Evolutionary conservation across 2,797 vertebrate species (phyloP), one percentile per base, ranked within the genome.

Genomic region (Linurgus olivaceus): DNA sequence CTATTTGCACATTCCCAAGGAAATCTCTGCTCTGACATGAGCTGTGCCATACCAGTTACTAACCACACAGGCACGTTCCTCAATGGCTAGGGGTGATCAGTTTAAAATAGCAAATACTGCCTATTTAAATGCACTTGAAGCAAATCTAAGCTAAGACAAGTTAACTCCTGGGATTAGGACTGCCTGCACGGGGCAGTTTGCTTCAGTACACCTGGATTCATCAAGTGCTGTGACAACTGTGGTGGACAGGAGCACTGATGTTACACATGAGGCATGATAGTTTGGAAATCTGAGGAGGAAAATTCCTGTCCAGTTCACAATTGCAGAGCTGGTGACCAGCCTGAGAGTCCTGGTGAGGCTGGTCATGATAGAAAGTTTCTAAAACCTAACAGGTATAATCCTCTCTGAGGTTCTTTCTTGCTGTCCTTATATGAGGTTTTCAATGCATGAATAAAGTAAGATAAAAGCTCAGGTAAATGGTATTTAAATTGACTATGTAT

Each of bases 301-400:
- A 77, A 74, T 19, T 58, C 18, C 63, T 55, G 1, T 23, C 37
- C 3, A 1, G 8, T 67, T 70, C 57, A 33, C 7, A 7, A 7
- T 10, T 23, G 63, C 59, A 62, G 51, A 72, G 47, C 52, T 91
- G 47, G 26, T 37, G 31, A 54, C 35, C 55, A 79, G 28, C n/a
- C 75, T 21, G 25, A 63, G 48, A 74, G 38, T 44, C n/a, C 67
- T 37, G 37, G 26, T n/a, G 57, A 88, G 29, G 24, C 40, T 86
- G 45, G 31, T 47, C 47, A 28, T 0, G 0, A 38, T 1, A 35
- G 26, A 25, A 48, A 31, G 10, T 37, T 77, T 54, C 63, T 2
- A 58, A 70, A 74, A 21, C 40, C 31, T 24, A 12, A 5, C 7
- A 61, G 33, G 8, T 81, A 14, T 54, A 59, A 78, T 78, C 13